Evolutionary conservation across 1,140 invertebrate species (phyloP).

Genomic region (Muscidifurax raptorellus): DNA sequence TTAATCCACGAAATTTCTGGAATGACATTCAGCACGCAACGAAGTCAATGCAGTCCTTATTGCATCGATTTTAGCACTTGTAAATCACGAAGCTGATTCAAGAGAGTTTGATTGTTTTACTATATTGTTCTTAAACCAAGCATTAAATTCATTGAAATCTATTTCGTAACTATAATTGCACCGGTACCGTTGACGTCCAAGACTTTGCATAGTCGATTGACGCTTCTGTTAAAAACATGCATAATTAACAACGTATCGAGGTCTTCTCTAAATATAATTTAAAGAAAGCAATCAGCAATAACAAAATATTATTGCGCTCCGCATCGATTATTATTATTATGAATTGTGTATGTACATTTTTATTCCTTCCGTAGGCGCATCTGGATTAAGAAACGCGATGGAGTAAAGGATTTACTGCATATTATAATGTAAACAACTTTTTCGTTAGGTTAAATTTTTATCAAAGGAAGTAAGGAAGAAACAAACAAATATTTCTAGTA

Average conservation of each 20-base stretch:
- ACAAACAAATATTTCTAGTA: slow-evolving; percentile 51
- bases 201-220: slow-evolving; percentile 4
- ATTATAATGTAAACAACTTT: slow-evolving; percentile 39
- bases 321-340: slow-evolving; percentile 30
- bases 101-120: slow-evolving; percentile 17
- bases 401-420: slow-evolving; percentile 41
- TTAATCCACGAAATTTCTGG: slow-evolving; percentile 30
- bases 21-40: slow-evolving; percentile 43
- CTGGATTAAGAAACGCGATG: slow-evolving; percentile 1
- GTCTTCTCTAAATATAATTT: slow-evolving; percentile 27
- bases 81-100: slow-evolving; percentile 29
- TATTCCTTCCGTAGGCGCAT: slow-evolving; percentile 31
- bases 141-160: slow-evolving; percentile 8
- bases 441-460: slow-evolving; percentile 49
- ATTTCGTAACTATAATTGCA: slow-evolving; percentile 43
- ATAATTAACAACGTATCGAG: slow-evolving; percentile 20
- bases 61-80: slow-evolving; percentile 16
- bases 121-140: neutral
- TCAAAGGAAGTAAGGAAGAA: slow-evolving; percentile 47
- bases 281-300: neutral
- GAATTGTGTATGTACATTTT: slow-evolving; percentile 34
- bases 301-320: slow-evolving; percentile 30
- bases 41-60: slow-evolving; percentile 48
- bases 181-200: slow-evolving; percentile 24
- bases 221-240: slow-evolving; percentile 22